Conservation (phyloP, 2,113 vertebrate species). For the Hemiscyllium ocellatum region DNA sequence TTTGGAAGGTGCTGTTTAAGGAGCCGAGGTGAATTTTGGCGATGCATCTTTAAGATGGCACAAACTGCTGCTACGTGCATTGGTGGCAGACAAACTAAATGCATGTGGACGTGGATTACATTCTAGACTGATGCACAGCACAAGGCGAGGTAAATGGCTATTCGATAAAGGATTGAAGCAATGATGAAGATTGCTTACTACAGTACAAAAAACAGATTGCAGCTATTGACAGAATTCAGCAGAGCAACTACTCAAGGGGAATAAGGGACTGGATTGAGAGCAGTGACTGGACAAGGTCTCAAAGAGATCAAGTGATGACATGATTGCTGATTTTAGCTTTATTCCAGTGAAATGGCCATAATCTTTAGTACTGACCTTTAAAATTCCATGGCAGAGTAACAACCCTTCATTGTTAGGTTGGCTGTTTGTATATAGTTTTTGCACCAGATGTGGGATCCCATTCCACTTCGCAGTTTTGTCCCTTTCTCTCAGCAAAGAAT, state of each 20-base stretch:
- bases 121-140: not conserved
- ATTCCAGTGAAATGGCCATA: rapidly evolving
- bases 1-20: too few species aligned
- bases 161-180: not conserved
- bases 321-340: not conserved
- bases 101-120: not conserved
- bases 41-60: too few species aligned
- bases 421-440: slow-evolving; percentile 81
- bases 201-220: not conserved
- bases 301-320: not conserved
- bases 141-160: not conserved
- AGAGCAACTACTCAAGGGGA: not conserved
- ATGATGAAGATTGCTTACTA: not conserved
- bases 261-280: not conserved
- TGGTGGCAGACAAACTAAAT: too few species aligned
- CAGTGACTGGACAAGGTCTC: not conserved
- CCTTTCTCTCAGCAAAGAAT: slow-evolving; percentile 77
- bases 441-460: slow-evolving; percentile 82
- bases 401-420: slow-evolving; percentile 86
- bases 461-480: slow-evolving; percentile 92
- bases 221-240: not conserved
- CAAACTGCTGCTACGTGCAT: too few species aligned
- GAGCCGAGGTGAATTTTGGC: too few species aligned
- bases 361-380: slow-evolving; percentile 68
- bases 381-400: slow-evolving; percentile 77